Evolutionary conservation across 2,888 invertebrate genomes (phyloP).

Genomic region (Apodemia duryi): DNA sequence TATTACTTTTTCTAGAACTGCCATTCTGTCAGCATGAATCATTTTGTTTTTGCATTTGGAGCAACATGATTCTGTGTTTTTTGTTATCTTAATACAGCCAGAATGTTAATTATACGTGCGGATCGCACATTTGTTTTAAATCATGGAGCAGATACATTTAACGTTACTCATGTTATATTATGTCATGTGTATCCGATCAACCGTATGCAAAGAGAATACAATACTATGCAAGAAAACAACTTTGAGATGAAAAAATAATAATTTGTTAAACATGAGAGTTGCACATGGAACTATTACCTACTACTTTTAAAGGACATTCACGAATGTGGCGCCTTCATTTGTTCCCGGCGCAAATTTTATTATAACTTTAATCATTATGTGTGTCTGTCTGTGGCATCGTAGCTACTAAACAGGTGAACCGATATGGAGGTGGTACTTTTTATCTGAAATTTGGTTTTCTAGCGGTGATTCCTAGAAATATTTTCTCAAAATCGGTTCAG

Average conservation of each 20-base stretch:
- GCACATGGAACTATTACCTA: too few species aligned
- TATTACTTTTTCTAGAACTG: not conserved
- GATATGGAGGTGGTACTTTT: too few species aligned
- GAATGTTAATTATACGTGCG: not conserved
- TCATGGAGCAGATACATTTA: not conserved
- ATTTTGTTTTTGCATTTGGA: constrained; percentile 3
- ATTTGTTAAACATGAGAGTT: too few species aligned
- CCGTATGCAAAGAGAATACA: not conserved
- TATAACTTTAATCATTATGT: too few species aligned
- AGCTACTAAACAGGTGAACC: too few species aligned
- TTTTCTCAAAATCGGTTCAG: too few species aligned
- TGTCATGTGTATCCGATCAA: not conserved
- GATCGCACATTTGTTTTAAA: not conserved
- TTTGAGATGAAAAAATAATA: not conserved
- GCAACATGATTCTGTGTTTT: constrained; percentile 11
- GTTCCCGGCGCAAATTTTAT: too few species aligned
- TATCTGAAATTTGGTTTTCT: too few species aligned
- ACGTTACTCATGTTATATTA: not conserved
- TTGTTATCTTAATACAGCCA: constrained; percentile 6
- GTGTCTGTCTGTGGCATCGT: too few species aligned
- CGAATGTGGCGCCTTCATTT: too few species aligned
- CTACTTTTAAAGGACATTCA: too few species aligned
- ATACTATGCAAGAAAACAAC: not conserved
- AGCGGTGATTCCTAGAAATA: too few species aligned
- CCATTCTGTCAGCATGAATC: not conserved